phyloP scores from a whole-genome alignment of 2,113 vertebrate genomes.

The Pyxicephalus adspersus region DNA sequence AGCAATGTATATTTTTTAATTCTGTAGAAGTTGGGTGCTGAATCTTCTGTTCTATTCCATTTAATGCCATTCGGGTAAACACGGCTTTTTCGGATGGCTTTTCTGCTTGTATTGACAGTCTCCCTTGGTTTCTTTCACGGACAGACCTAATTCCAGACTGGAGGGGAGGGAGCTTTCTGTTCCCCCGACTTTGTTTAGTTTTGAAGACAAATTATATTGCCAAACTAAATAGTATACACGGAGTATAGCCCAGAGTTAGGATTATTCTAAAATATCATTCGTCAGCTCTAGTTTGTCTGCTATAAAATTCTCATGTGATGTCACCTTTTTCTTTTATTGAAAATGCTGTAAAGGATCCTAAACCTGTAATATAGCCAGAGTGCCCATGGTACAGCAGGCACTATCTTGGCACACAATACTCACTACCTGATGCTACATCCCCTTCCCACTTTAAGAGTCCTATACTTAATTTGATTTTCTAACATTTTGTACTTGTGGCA shows the following conservation, averaged over 20 bases:
- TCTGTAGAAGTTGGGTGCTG: no score
- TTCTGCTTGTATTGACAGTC: neutral
- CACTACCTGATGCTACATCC: no score
- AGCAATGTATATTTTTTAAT: no score
- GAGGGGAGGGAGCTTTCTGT: neutral
- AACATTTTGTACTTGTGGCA: no score
- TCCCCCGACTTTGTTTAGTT: neutral
- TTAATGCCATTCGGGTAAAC: neutral
- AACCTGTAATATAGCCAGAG: no score
- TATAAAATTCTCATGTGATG: neutral
- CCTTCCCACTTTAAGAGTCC: no score
- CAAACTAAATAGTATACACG: neutral
- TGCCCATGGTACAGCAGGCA: no score
- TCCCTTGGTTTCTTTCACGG: slow-evolving; percentile 4
- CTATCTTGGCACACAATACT: no score
- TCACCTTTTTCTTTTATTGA: no score
- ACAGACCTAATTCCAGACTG: neutral
- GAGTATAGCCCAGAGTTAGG: neutral
- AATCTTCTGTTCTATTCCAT: neutral
- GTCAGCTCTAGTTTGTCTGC: neutral
- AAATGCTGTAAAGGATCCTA: no score
- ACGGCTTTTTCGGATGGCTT: neutral
- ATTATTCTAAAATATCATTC: neutral
- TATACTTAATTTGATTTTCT: no score
- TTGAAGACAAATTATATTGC: neutral